Evolutionary conservation across 2,888 invertebrate species (phyloP), one percentile per base, ranked within the genome.

Genomic region (Odontothrips loti): DNA sequence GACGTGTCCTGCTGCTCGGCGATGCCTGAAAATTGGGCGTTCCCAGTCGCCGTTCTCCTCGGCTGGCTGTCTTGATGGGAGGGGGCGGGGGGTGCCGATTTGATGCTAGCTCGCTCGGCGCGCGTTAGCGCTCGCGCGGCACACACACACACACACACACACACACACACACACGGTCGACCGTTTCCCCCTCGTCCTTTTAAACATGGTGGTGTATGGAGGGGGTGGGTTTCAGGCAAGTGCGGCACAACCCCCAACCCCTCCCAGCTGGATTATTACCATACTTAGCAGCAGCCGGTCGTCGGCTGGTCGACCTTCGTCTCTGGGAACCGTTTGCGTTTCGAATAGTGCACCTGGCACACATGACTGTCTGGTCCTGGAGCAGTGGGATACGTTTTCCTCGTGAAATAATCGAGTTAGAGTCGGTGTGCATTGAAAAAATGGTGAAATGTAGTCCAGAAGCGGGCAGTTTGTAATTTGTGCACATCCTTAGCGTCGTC

Each of bases 251-350:
- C 68, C 68, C 68, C 68, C 68, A 23, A n/a, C 68, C 68, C 68
- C 68, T 23, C 20, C 58, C 34, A 17, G 58, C 58, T 58, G 58
- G 58, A 58, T 58, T 58, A 75, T 75, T 75, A 75, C 68, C 68
- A 75, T 75, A 58, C 58, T 17, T 43, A 43, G 34, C 34, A 43
- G 34, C 34, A 43, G 34, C 34, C 34, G 34, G 34, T 6, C 6
- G 58, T 15, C 17, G n/a, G 58, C 58, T 58, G 20, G 68, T 27
- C 68, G 68, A 75, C 68, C 68, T 75, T 75, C 68, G 68, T 27
- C 20, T 20, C 58, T 58, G 68, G 23, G 68, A 75, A 75, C 68
- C 68, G 68, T 23, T 23, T 4, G 68, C 23, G 11, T 27, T 68
- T 68, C 68, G 68, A 58, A 58, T 23, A 23, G 23, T 75, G 68